Evolutionary conservation across 2,888 invertebrate species (phyloP).

Genomic region (Ctena decussata): DNA sequence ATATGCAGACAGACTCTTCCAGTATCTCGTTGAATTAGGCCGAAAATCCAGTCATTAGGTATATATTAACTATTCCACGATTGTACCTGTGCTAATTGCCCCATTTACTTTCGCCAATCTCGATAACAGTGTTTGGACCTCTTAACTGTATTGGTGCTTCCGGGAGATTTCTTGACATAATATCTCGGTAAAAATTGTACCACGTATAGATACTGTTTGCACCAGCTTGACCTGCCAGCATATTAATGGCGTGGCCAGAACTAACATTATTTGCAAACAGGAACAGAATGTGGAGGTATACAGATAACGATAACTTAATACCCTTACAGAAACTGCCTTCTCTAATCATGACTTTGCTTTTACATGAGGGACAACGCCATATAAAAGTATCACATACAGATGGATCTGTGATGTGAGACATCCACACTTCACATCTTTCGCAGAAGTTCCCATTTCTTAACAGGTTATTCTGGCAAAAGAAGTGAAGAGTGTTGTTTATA

Average conservation of each 20-base stretch:
- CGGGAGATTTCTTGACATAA: not conserved
- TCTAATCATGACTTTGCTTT: not conserved
- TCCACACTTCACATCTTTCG: not conserved
- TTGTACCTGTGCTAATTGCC: not conserved
- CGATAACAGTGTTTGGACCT: not conserved
- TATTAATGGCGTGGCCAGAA: too few species aligned
- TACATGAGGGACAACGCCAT: not conserved
- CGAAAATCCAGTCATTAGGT: not conserved
- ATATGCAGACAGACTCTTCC: not conserved
- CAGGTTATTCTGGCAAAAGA: too few species aligned
- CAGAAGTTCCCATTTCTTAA: too few species aligned
- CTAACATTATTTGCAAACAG: too few species aligned
- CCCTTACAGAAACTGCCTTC: not conserved
- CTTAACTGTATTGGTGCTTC: not conserved
- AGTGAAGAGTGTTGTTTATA: too few species aligned
- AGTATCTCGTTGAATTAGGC: not conserved
- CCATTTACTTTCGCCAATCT: not conserved
- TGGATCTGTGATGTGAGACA: not conserved
- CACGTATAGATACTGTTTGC: not conserved
- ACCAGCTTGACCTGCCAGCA: not conserved
- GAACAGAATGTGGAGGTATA: not conserved
- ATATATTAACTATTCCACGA: not conserved
- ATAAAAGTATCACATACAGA: not conserved
- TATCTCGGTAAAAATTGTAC: not conserved
- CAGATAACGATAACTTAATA: not conserved